A percentile compares a stretch with the other conserved stretches of the same genome.
These are phyloP conservation scores for Oscheius sp. DNA, from an alignment of 2,888 invertebrate species.

Conservation along the genomic window DNA sequence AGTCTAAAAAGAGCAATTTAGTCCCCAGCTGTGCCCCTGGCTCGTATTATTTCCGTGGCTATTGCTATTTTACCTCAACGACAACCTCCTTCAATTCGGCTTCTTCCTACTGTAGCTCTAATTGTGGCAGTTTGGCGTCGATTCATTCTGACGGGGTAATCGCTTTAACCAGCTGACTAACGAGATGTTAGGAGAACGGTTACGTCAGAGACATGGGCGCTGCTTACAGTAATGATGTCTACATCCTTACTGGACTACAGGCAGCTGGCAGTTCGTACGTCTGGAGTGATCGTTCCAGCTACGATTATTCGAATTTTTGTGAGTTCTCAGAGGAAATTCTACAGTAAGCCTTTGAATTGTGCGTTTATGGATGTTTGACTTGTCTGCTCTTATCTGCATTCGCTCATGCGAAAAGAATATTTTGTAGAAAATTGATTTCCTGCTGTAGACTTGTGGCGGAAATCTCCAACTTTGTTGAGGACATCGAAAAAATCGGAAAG, in stretches of 20 bases:
- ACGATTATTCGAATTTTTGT: too few relatives aligned
- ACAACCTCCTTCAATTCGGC: background rate
- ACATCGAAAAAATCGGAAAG: too few relatives aligned
- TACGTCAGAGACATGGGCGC: background rate
- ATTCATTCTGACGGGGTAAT: background rate
- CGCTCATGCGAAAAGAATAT: too few relatives aligned
- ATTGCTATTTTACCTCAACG: background rate
- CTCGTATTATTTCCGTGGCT: background rate
- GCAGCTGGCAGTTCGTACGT: background rate
- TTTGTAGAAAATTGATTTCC: too few relatives aligned
- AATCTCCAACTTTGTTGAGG: too few relatives aligned
- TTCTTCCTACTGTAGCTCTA: background rate
- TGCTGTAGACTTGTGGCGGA: too few relatives aligned
- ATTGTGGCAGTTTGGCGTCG: background rate
- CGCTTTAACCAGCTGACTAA: background rate
- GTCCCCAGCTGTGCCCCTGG: background rate
- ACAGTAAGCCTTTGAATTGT: too few relatives aligned
- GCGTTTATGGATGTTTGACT: too few relatives aligned
- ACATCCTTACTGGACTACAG: background rate
- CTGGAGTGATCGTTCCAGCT: background rate
- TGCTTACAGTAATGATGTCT: background rate
- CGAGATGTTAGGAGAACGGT: slow-evolving; percentile 6
- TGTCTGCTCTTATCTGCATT: too few relatives aligned
- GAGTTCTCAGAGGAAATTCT: too few relatives aligned
- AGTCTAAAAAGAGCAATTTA: background rate